Base-by-base conservation (phyloP, 1,140 invertebrate species). In the Hyposmocoma kahamanoa region DNA sequence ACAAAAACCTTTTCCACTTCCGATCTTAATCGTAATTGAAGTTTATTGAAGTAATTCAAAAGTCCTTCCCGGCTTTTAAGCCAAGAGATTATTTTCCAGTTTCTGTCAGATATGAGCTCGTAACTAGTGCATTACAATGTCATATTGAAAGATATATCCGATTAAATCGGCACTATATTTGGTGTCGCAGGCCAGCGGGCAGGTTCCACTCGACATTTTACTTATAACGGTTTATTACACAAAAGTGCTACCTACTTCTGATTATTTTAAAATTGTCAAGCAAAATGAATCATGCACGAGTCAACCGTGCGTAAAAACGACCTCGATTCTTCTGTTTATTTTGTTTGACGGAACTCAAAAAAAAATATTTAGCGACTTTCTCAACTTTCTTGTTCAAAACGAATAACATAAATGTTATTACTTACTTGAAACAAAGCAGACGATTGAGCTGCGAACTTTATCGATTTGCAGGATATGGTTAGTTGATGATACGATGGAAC, bases 261-360 rank as follows among this genome's bases (percentile, higher is more conserved):
- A 17, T 26, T 36, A 36, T 17, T 36, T 36, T 36, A 36, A 36
- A 36, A 36, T 36, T 36, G 32, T 36, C n/a, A 6, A 36, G 32
- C 32, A 6, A 36, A 36, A 36, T 36, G 32, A 36, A 36, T 36
- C 32, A 36, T 36, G 15, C 32, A 36, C 15, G 32, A n/a, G 32
- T n/a, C 32, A 17, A 17, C 3, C 56, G 56, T 63, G 56, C 60
- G 56, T 63, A 63, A 63, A 63, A 63, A 47, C 38, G 56, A 59
- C 60, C 60, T 52, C 56, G 44, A 58, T 59, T 50, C 42, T 49
- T 36, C 34, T 41, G 43, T 45, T 49, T 41, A 44, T 62, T 54
- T 53, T 47, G 41, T 52, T 56, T 45, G 32, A 52, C 45, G 26
- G 18, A 10, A 51, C 21, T 48, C 53, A 50, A 47, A 50, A 50